Evolutionary conservation across 2,797 vertebrate species (phyloP).

Genomic region (Meriones psammophilus): DNA sequence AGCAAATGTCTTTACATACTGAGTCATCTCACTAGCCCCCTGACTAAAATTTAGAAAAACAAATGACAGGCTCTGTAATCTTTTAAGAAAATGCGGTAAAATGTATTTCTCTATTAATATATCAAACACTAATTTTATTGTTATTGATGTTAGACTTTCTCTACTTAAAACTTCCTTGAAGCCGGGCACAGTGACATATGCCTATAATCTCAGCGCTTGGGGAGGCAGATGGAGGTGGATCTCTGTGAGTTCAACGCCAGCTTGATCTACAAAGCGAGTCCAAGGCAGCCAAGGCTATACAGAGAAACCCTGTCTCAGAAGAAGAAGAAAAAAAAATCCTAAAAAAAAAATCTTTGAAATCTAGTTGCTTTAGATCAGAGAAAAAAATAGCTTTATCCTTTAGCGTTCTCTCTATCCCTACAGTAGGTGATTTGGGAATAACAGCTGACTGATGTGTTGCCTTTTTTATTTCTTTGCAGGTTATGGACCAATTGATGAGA

Average conservation of each 20-base stretch:
- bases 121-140: slow-evolving; percentile 14
- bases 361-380: slow-evolving; percentile 34
- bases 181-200: no score
- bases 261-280: no score
- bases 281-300: no score
- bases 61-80: slow-evolving; percentile 38
- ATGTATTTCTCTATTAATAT: slow-evolving; percentile 60
- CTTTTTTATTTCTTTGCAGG: slow-evolving; percentile 88
- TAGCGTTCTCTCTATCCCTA: slow-evolving; percentile 54
- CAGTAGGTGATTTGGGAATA: slow-evolving; percentile 60
- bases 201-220: no score
- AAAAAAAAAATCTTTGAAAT: slow-evolving; percentile 57
- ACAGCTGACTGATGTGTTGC: slow-evolving; percentile 70
- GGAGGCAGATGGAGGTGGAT: no score
- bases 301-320: no score
- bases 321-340: no score
- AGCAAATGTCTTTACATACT: neutral
- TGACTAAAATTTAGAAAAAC: slow-evolving; percentile 6
- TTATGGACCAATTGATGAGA: slow-evolving; percentile 93
- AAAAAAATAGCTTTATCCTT: slow-evolving; percentile 68
- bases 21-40: neutral
- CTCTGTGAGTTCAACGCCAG: no score
- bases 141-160: slow-evolving; percentile 54
- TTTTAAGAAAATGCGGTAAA: slow-evolving; percentile 51
- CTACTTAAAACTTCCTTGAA: neutral